These are phyloP conservation scores for Mustelus asterias DNA, from an alignment of 2,113 vertebrate species.

Conservation along the genomic window DNA sequence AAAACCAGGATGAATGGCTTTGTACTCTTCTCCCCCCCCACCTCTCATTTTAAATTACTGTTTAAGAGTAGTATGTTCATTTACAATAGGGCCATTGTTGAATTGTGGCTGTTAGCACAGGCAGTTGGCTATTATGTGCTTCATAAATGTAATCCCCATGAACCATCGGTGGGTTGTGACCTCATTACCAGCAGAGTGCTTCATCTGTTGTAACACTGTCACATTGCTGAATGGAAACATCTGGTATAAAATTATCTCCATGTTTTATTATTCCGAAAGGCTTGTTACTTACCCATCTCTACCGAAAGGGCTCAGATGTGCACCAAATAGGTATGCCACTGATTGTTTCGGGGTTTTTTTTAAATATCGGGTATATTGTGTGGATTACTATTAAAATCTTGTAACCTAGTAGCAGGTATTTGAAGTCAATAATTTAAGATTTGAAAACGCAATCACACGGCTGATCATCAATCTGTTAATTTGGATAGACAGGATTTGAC, in stretches of 20 bases:
- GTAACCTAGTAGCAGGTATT: neutral
- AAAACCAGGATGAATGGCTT: neutral
- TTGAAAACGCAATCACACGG: neutral
- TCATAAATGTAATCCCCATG: conserved; percentile 31
- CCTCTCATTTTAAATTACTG: neutral
- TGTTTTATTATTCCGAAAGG: conserved; percentile 25
- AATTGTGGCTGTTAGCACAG: conserved; percentile 1
- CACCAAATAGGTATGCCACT: neutral
- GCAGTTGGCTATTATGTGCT: conserved; percentile 4
- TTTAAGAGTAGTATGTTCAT: conserved; percentile 23
- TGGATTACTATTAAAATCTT: neutral
- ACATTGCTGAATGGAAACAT: conserved; percentile 28
- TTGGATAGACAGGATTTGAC: neutral
- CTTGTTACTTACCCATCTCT: neutral
- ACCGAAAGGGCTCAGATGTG: neutral
- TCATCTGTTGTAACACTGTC: conserved; percentile 30
- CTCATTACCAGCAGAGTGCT: conserved; percentile 26
- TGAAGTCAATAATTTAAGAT: neutral
- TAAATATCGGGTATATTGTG: neutral
- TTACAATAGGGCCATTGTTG: conserved; percentile 25
- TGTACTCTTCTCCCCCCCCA: neutral
- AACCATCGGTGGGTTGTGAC: conserved; percentile 32
- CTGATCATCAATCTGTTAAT: neutral
- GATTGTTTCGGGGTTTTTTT: neutral
- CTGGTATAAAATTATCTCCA: conserved; percentile 34